Evolutionary conservation across 2,888 invertebrate species (phyloP), one percentile per base, ranked within the genome.

Genomic region (Pseudoips prasinana): DNA sequence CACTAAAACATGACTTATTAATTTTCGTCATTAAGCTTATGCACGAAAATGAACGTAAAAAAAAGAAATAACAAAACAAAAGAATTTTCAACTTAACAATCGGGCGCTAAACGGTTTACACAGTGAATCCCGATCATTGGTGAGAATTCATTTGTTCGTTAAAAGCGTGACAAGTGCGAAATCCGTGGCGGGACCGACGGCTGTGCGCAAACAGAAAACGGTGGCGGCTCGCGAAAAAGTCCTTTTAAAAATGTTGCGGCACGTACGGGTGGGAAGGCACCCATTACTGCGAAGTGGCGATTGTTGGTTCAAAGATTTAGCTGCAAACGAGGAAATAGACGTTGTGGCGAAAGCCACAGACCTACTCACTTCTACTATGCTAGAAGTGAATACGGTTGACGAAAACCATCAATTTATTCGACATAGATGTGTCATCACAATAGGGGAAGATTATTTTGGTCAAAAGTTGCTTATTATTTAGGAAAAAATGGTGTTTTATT

Each of bases 231-330:
- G 86, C 86, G 87, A 87, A 88, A 88, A 88, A 88, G 87, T 87
- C 88, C 84, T 77, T 83, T 87, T 83, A 88, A 87, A 88, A 88
- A 87, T 88, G 87, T 82, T 81, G 77, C 76, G 87, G 86, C 87
- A 87, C 87, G 87, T 87, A 83, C 88, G 75, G 53, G 69, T 63
- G 69, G 69, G 64, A 77, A 79, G 78, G 75, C 80, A 76, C 80
- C 89, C 89, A 89, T 89, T 89, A 89, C 80, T 71, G 78, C 61
- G 77, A 77, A 88, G 88, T 84, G 84, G 73, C 72, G 63, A 68
- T 63, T 89, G 89, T 89, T 89, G 80, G 79, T 82, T 80, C 72
- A 85, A 76, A 86, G 87, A 85, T 87, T 87, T 84, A 69, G 70
- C 76, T 60, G 64, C 68, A 64, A 75, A 72, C 69, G 69, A 60